Evolutionary conservation across 2,797 vertebrate genomes (phyloP), one percentile per base, ranked within the genome.

Genomic region (Betta splendens): DNA sequence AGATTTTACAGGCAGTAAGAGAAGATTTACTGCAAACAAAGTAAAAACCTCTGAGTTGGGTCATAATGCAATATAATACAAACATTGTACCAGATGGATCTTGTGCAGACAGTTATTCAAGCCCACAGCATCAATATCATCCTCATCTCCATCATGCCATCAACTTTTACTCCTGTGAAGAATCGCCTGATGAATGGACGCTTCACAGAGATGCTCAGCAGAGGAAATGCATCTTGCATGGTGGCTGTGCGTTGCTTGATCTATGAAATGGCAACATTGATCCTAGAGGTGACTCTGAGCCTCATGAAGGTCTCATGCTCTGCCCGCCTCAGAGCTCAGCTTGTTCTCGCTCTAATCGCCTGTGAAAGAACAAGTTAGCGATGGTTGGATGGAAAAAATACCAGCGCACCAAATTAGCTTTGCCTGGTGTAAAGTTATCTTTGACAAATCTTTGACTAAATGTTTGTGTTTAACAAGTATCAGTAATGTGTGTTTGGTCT

Each of bases 231-330:
- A 89, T 91, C 87, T 85, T 89, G 81, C 88, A 89, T 87, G 88
- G 87, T 87, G 62, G 77, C 78, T 87, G 84, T 77, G 77, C 38
- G 18, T 65, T 80, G 79, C 79, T 70, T 65, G 77, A 89, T 83
- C 81, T 72, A 82, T 82, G 89, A 89, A 90, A 89, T 88, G 83
- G 80, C 77, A 68, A 87, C 88, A 88, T 89, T 91, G 90, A 91
- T 88, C 72, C 51, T 39, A 17, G 88, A 89, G 83, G 87, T 90
- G 75, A 77, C 80, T 77, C 39, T 64, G 23, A 42, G 75, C 63
- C 87, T 70, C 86, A 84, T 86, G 87, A 77, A 89, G 87, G 87
- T 91, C 91, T 65, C 89, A 88, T 88, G 91, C 81, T 90, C 87
- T 69, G 76, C 60, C 35, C 56, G 77, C 69, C 70, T 85, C 60